Base-by-base conservation (phyloP, 2,113 vertebrate genomes). In the Eleginops maclovinus region DNA sequence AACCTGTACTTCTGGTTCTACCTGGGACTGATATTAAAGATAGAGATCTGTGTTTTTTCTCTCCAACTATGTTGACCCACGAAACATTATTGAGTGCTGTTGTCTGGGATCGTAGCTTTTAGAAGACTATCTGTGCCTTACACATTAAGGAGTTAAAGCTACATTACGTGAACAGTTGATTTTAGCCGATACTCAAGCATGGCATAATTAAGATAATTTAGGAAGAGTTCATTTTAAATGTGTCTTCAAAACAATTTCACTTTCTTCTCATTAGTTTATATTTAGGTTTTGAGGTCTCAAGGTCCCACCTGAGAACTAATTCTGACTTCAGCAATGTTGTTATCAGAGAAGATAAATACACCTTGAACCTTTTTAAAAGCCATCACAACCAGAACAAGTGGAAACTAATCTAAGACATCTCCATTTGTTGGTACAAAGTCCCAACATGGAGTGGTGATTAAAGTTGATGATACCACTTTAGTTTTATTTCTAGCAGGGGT, bases 321-420 rank as follows among this genome's bases (percentile, higher is more conserved):
- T 59, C 4, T 22, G 55, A 54, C 28, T 41, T 36, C 62, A 58
- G 55, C 40, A 40, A 66, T 50, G 19, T 54, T 63, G 60, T 15
- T 56, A 49, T 76, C 31, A 43, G 31, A 24, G 40, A 63, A 56
- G 31, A 64, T 19, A 64, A 70, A 70, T 75, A 72, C 9, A 31
- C 22, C 22, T 31, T 15, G 19, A 46, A 36, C 12, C 63, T 59
- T 56, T 68, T 72, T 63, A 22, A n/a, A 21, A 17, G 54, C 31
- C 24, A 19, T 54, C 67, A 61, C 36, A 44, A 36, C 59, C 36
- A 46, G 24, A 76, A 47, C 26, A 72, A 71, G 70, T 26, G 0
- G 5, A 55, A 46, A 71, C 58, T 8, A 44, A 56, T 50, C n/a
- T 41, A 24, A 58, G 11, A 58, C 28, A 19, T 65, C 17, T 31